These are phyloP conservation scores for Macaria liturata DNA, from an alignment of 2,888 invertebrate genomes.

Conservation along the genomic window DNA sequence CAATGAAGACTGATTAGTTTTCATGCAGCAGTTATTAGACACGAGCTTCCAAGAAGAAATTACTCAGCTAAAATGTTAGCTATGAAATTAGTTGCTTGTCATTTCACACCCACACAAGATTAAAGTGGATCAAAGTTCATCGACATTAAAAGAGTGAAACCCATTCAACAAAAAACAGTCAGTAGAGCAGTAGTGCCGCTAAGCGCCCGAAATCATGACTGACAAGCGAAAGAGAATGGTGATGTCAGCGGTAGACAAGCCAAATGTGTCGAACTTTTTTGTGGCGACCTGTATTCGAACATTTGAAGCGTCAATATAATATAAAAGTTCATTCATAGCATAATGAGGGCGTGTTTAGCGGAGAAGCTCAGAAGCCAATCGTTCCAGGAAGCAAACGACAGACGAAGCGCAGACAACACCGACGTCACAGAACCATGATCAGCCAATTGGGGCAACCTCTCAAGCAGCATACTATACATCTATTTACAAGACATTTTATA, in stretches of 20 bases:
- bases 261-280: conserved; percentile 52
- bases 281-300: conserved; percentile 37
- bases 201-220: conserved; percentile 58
- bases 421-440: conserved; percentile 63
- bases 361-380: conserved; percentile 67
- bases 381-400: conserved; percentile 75
- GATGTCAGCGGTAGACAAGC: conserved; percentile 58
- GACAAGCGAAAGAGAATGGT: conserved; percentile 57
- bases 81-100: conserved; percentile 50
- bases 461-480: conserved; percentile 15
- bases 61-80: conserved; percentile 41
- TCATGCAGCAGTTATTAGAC: conserved; percentile 14
- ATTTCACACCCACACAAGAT: conserved; percentile 66
- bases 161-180: conserved; percentile 71
- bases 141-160: conserved; percentile 71
- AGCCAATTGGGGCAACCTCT: conserved; percentile 65
- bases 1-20: conserved; percentile 11
- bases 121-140: conserved; percentile 76
- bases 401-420: conserved; percentile 73
- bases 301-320: conserved; percentile 36
- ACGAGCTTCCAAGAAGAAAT: conserved; percentile 32
- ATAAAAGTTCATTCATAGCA: conserved; percentile 62
- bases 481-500: neutral
- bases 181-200: conserved; percentile 65
- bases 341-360: conserved; percentile 62